These are phyloP conservation scores for Dryomyza anilis DNA, from an alignment of 2,888 invertebrate genomes.

Conservation along the genomic window DNA sequence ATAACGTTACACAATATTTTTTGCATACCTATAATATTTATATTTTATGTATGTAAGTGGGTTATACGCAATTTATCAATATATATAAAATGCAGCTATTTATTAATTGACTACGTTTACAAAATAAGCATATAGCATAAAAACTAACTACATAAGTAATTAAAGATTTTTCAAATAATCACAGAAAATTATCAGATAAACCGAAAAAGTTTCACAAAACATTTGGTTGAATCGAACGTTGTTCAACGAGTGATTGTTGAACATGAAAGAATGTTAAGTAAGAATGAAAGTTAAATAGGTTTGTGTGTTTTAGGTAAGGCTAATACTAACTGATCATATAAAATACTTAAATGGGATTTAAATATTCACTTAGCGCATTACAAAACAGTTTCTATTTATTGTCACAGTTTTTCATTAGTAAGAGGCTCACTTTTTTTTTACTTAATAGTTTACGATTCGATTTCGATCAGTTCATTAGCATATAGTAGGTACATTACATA, in stretches of 20 bases:
- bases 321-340: no score
- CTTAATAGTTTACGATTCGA: not conserved
- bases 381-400: not conserved
- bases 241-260: not conserved
- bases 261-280: not conserved
- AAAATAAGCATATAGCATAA: not conserved
- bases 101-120: slow-evolving; percentile 6
- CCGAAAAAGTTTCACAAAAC: slow-evolving; percentile 23
- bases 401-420: not conserved
- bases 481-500: not conserved
- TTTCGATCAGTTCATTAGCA: not conserved
- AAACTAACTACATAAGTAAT: not conserved
- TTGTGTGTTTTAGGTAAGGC: no score
- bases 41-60: no score
- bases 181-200: slow-evolving; percentile 13
- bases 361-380: no score
- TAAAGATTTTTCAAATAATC: slow-evolving; percentile 6
- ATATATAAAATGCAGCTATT: slow-evolving; percentile 9
- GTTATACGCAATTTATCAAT: not conserved
- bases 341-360: no score
- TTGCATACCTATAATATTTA: no score
- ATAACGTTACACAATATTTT: no score
- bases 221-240: not conserved
- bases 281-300: no score
- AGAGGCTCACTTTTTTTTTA: not conserved